A percentile compares a stretch with the other conserved stretches of the same genome.
These are phyloP conservation scores for Tragelaphus imberbis DNA, from an alignment of 2,113 vertebrate genomes.

Conservation along the genomic window DNA sequence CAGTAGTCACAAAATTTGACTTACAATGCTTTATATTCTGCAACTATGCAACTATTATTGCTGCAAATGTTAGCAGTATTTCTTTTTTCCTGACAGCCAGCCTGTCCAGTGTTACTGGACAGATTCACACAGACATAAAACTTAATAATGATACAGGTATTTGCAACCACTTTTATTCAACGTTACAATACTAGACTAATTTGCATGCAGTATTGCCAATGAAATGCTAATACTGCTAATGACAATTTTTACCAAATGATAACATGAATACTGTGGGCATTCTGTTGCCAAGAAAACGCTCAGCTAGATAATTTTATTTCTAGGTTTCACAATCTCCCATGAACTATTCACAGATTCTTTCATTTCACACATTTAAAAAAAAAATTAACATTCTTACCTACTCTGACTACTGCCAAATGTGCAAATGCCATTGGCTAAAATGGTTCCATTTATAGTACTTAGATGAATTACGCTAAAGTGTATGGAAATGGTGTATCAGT, in stretches of 20 bases:
- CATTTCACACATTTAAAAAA: slow-evolving; percentile 20
- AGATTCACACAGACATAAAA: slow-evolving; percentile 44
- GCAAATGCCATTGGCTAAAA: slow-evolving; percentile 35
- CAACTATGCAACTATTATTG: not conserved
- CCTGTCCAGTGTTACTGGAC: not conserved
- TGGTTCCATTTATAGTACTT: slow-evolving; percentile 34
- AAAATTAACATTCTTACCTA: slow-evolving; percentile 31
- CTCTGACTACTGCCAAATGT: slow-evolving; percentile 44
- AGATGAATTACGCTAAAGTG: not conserved
- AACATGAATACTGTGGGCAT: slow-evolving; percentile 32
- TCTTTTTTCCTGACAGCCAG: not conserved
- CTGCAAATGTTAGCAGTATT: slow-evolving; percentile 14
- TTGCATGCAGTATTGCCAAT: slow-evolving; percentile 48
- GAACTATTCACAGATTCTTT: slow-evolving; percentile 50
- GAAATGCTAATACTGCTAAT: slow-evolving; percentile 63
- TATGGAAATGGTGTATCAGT: not conserved
- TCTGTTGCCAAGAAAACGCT: slow-evolving; percentile 60
- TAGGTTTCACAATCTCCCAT: slow-evolving; percentile 62
- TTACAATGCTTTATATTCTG: slow-evolving; percentile 17
- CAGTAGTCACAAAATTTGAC: not conserved
- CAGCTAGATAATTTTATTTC: slow-evolving; percentile 58
- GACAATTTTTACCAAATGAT: slow-evolving; percentile 50
- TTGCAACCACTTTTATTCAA: slow-evolving; percentile 64
- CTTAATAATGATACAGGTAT: slow-evolving; percentile 18
- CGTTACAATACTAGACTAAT: slow-evolving; percentile 54